Evolutionary conservation across 2,797 vertebrate species (phyloP), one percentile per base, ranked within the genome.

Genomic region (Echiichthys vipera): DNA sequence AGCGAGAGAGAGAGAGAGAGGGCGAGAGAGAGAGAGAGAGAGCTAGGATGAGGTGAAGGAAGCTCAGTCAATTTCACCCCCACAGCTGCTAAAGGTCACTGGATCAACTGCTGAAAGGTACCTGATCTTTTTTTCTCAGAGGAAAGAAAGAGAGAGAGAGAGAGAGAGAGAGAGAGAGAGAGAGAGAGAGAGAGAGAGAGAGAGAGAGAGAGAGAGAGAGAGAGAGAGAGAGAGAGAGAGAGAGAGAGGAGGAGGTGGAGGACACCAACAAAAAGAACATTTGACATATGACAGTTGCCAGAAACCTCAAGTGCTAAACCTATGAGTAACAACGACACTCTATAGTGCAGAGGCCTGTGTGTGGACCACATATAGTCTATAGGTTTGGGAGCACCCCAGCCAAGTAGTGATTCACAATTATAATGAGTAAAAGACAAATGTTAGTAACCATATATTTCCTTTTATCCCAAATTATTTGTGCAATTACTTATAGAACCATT

Each of bases 31-130:
- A 50, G 47, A 45, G 8, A 36, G 32, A 65, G 65, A 65, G 69
- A 84, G 37, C 20, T 1, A 66, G 36, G 63, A 71, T 40, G 73
- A 80, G 67, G 73, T 81, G 45, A 63, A 70, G 63, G 65, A 83
- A 81, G 61, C 69, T 69, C 71, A 83, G 84, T 55, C 80, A 86
- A 67, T 86, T 81, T 80, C 83, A 82, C 74, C 81, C 73, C 77
- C 66, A 50, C 88, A 84, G 84, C 88, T 86, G 85, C 75, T 89
- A 93, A 94, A 95, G 92, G 91, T 93, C 92, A 92, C 77, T 32
- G 42, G 85, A 88, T 81, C 82, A 88, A 92, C 89, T 83, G 81
- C 69, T 80, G 76, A 86, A 81, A 62, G 50, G 81, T 77, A 70
- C 68, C 65, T 81, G 73, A 84, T 78, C 73, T 77, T 88, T 78